Percentiles rank a stretch among this genome's conserved stretches.
These are phyloP conservation scores for Heliconius aoede DNA, from an alignment of 2,888 invertebrate species.

Conservation along the genomic window DNA sequence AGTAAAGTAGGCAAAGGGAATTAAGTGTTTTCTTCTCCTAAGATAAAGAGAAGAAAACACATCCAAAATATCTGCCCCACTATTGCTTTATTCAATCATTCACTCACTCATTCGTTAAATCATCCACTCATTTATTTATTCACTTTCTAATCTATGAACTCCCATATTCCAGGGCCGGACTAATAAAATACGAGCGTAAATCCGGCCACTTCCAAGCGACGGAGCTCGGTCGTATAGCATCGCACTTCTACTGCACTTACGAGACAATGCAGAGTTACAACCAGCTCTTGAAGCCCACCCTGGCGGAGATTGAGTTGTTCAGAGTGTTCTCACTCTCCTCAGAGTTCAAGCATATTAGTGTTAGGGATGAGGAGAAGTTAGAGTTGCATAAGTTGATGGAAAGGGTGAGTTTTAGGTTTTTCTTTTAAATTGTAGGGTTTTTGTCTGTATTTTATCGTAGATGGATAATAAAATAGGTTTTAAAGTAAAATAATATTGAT, in stretches of 20 bases:
- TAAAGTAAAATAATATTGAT: too few relatives aligned
- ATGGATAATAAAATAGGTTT: too few relatives aligned
- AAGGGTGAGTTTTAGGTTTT: constrained; percentile 58
- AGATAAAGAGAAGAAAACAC: too few relatives aligned
- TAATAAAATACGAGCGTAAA: constrained; percentile 97
- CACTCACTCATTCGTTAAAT: not conserved
- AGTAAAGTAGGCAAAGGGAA: not conserved
- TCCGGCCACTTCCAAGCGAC: constrained; percentile 95
- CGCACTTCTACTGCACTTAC: constrained; percentile 98
- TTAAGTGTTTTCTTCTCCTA: not conserved
- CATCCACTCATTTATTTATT: not conserved
- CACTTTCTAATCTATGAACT: not conserved
- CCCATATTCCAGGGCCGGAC: constrained; percentile 87
- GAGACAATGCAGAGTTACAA: constrained; percentile 97
- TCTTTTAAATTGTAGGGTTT: not conserved
- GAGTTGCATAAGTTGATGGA: constrained; percentile 97
- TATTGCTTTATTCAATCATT: not conserved
- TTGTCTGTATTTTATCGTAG: too few relatives aligned
- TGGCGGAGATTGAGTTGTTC: constrained; percentile 98
- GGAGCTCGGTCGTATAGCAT: constrained; percentile 98
- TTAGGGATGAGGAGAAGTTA: constrained; percentile 97
- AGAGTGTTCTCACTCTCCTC: constrained; percentile 98
- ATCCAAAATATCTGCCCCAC: too few relatives aligned
- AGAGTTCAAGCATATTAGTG: constrained; percentile 96
- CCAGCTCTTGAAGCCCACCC: constrained; percentile 96